Base-by-base conservation (phyloP, 2,113 vertebrate genomes). In the Calonectris borealis region DNA sequence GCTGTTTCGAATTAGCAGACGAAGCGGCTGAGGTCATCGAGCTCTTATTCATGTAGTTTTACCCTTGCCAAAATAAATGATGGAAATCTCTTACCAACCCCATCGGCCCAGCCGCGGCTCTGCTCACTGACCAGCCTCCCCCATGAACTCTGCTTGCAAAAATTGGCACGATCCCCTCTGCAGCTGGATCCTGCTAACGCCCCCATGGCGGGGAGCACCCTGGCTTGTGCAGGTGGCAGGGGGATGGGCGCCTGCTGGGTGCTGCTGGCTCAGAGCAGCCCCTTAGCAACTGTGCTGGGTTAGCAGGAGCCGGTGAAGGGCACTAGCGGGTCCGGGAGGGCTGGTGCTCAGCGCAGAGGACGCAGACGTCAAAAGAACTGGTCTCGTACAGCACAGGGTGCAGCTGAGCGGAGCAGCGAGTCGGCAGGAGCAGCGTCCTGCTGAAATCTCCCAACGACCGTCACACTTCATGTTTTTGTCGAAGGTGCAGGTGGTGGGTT, bases 111-210 rank as follows among this genome's bases (percentile, higher is more conserved):
- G 71, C 46, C 4, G 6, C 51, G 78, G 80, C 48, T 64, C 44
- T 62, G 71, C 49, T 92, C 3, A 1, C 36, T 48, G 57, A 26
- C 32, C 55, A 29, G 2, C 11, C 31, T 24, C 11, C 22, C 36
- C 10, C 9, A 2, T 4, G 44, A 73, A 13, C 36, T 40, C 58
- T 49, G 52, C 14, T 61, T 40, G 38, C 38, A 14, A 26, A 83
- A 54, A 16, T 20, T 51, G 2, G 1, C 12, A 4, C 0, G 1
- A 2, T 38, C 55, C 42, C 49, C 44, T 54, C 0, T 3, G 7
- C 2, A 1, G 38, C 34, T 8, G 38, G 29, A 25, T n/a, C 38
- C 71, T 52, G 51, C 40, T 10, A 2, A 7, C 1, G 5, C 2
- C 36, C 64, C 32, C 0, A 1, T 4, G 24, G 13, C 3, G 6